Base-by-base conservation (phyloP, 1,140 invertebrate species). In the Daktulosphaira vitifoliae region DNA sequence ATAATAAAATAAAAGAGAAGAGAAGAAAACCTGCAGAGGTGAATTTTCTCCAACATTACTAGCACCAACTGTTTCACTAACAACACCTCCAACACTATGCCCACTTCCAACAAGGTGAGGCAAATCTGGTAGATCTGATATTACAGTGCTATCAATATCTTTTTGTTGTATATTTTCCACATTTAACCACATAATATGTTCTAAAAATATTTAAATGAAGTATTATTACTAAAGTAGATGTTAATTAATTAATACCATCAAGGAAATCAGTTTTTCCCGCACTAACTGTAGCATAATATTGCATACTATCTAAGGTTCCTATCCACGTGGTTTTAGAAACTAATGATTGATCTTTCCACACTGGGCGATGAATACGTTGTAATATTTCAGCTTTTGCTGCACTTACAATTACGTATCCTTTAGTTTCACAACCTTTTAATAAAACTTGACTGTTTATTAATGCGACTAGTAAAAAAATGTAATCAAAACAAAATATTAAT, bases 281-380 rank as follows among this genome's bases (percentile, higher is more conserved):
- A 74, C 87, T 90, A 25, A 97, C 93, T 26, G 94, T 97, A 2
- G 93, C 93, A 79, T 98, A 98, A 77, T 98, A 98, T 81, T 97
- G 94, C 93, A 99, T 97, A 75, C 93, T 94, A 73, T 96, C 92
- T 1, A 99, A 79, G 62, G 88, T 85, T 8, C 94, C 93, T 51
- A 90, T 85, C 93, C 95, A 98, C 0, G 94, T 95, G 2, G 89
- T 92, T 78, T 98, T 98, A 9, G 90, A 87, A 15, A 93, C 87
- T 0, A 96, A 78, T 16, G 90, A 89, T 67, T 87, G 79, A 70
- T 94, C 85, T 64, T 87, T 84, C 92, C 92, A 96, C 1, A 93
- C 89, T 1, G 93, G 90, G n/a, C 85, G 79, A 73, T 98, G 93
- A 65, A 91, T 82, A 51, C 88, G 80, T 74, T 98, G 93, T 4